Base-by-base conservation (phyloP, 2,797 vertebrate genomes). In the Pipistrellus kuhlii region DNA sequence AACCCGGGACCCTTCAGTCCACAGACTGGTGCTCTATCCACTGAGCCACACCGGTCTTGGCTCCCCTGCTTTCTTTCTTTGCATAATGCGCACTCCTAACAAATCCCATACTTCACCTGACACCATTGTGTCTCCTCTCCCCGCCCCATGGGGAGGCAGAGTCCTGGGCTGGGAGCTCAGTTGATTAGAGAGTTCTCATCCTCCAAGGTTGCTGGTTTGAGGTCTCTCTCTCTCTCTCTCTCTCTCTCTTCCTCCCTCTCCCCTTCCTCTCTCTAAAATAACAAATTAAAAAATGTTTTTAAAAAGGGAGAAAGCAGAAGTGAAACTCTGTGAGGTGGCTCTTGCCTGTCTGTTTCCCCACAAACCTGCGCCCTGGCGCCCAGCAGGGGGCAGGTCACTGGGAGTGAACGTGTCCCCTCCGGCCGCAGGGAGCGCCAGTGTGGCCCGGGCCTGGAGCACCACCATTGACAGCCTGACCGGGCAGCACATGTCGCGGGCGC, bases 391-490 rank as follows among this genome's bases (percentile, higher is more conserved):
- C 78, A 15, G 2, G 5, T 4, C 8, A 30, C 48, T 8, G 3
- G 13, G 11, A 48, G 27, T 0, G 20, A 38, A 8, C 0, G 2
- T 48, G 46, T 13, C 46, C 14, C 46, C 46, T 48, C 13, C 46
- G 13, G 46, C 46, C 12, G 46, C 46, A 48, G 46, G 46, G 46
- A 48, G 46, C 46, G 46, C 46, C 46, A 48, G 46, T 48, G 46
- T 48, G 46, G 46, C 46, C 41, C 97, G 99, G 93, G 99, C 99
- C 0, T 99, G 99, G 99, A 99, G 99, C 32, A 98, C 99, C 0
- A 98, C 98, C 0, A 99, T 99, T 0, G 99, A 99, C 95, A 98
- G 98, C 93, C 97, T 99, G 90, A 98, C 99, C 0, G 99, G 99
- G 41, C 98, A 99, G 91, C 98, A 98, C 92, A 99, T 99, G 94